Evolutionary conservation across 2,113 vertebrate species (phyloP).

Genomic region (Daphoenositta chrysoptera): DNA sequence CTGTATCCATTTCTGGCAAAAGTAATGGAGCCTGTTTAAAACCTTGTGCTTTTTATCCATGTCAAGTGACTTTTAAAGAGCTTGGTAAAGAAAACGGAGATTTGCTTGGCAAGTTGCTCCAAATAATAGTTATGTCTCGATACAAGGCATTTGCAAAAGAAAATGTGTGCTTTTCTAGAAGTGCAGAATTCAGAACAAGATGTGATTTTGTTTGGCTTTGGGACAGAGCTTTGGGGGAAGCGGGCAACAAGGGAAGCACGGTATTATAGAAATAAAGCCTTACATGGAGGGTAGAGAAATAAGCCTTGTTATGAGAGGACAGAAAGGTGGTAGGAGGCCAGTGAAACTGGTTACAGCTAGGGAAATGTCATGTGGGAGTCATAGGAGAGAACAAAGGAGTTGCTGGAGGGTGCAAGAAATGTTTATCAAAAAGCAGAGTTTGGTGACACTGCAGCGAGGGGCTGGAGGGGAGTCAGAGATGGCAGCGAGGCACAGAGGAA

Average conservation of each 20-base stretch:
- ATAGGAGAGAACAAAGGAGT: not conserved
- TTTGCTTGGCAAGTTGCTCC: not conserved
- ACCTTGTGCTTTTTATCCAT: not conserved
- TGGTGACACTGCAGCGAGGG: not conserved
- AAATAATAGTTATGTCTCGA: not conserved
- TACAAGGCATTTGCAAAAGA: not conserved
- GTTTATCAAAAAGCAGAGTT: not conserved
- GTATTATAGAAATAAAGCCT: not conserved
- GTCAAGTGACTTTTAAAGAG: not conserved
- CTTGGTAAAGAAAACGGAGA: not conserved
- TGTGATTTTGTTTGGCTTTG: not conserved
- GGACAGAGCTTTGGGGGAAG: not conserved
- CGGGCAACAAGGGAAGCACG: accelerated
- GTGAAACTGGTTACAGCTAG: not conserved
- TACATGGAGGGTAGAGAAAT: not conserved
- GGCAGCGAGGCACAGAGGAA: not conserved
- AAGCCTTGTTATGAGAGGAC: not conserved
- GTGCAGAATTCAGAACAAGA: not conserved
- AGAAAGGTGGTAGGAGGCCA: not conserved
- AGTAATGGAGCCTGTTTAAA: not conserved
- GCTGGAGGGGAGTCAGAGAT: not conserved
- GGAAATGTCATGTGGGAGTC: not conserved
- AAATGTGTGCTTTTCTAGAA: not conserved
- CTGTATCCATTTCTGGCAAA: not conserved
- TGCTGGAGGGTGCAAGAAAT: not conserved